Conservation (phyloP, 2,113 vertebrate genomes). For the Pavo muticus region DNA sequence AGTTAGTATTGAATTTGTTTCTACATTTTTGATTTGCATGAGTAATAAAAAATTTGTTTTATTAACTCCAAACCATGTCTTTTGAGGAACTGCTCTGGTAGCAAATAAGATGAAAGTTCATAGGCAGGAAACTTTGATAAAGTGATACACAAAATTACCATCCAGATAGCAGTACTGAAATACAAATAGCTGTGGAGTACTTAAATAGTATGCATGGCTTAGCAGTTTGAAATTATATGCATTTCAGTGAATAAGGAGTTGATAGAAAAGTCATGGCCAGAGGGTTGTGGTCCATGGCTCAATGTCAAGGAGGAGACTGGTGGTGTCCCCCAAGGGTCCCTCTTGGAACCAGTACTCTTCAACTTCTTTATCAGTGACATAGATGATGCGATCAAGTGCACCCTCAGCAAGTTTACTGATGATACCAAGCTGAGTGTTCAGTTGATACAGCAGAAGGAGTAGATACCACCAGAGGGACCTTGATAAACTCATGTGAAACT, state of each 20-base stretch:
- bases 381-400: too few species aligned
- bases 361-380: too few species aligned
- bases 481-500: too few species aligned
- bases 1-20: background rate
- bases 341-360: too few species aligned
- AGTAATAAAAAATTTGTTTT: background rate
- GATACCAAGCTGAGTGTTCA: too few species aligned
- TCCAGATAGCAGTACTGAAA: background rate
- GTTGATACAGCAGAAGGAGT: too few species aligned
- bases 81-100: background rate
- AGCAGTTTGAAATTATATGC: background rate
- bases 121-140: background rate
- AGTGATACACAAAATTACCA: background rate
- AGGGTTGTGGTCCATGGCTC: too few species aligned
- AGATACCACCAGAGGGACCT: too few species aligned
- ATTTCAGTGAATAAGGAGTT: background rate
- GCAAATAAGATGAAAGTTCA: background rate
- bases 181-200: background rate
- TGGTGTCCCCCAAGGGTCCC: too few species aligned
- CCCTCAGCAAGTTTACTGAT: too few species aligned
- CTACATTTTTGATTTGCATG: background rate
- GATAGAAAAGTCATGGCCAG: too few species aligned
- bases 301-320: too few species aligned
- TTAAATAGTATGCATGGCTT: background rate
- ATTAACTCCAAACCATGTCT: background rate